Evolutionary conservation across 1,140 invertebrate species (phyloP).

Genomic region (Phthorimaea operculella): DNA sequence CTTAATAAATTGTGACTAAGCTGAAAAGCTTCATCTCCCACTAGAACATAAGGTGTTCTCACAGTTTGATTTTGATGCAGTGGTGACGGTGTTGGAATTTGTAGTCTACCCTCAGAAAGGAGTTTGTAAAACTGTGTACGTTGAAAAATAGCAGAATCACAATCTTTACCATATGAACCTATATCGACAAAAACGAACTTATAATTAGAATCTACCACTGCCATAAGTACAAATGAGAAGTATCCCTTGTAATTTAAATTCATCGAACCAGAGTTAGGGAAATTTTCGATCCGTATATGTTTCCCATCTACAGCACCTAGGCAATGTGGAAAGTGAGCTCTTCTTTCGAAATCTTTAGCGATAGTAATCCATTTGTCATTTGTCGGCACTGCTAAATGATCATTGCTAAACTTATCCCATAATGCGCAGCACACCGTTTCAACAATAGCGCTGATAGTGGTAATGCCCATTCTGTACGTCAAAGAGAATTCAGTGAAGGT

Average conservation of each 20-base stretch:
- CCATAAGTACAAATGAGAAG: slow-evolving; percentile 55
- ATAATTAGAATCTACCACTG: slow-evolving; percentile 42
- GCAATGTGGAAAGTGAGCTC: slow-evolving; percentile 36
- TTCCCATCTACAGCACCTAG: slow-evolving; percentile 59
- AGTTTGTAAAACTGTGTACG: slow-evolving; percentile 24
- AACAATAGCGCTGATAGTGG: background rate
- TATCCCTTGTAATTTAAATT: slow-evolving; percentile 63
- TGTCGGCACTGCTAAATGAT: background rate
- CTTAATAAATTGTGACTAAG: slow-evolving; percentile 34
- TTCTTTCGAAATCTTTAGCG: background rate
- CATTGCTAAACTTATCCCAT: background rate
- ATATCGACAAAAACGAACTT: slow-evolving; percentile 40
- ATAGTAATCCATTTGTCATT: background rate
- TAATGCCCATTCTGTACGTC: background rate
- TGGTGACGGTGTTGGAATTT: slow-evolving; percentile 23
- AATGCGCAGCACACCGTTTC: background rate
- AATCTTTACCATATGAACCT: slow-evolving; percentile 42
- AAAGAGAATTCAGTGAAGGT: background rate
- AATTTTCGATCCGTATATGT: slow-evolving; percentile 39
- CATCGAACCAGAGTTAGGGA: slow-evolving; percentile 35
- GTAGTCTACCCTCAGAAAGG: slow-evolving; percentile 20
- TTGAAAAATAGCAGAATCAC: slow-evolving; percentile 41
- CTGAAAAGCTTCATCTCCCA: slow-evolving; percentile 42
- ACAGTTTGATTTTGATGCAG: slow-evolving; percentile 17
- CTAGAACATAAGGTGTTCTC: slow-evolving; percentile 23